Conservation (phyloP, 1,140 invertebrate species). For the Bursaphelenchus mucronatus region DNA sequence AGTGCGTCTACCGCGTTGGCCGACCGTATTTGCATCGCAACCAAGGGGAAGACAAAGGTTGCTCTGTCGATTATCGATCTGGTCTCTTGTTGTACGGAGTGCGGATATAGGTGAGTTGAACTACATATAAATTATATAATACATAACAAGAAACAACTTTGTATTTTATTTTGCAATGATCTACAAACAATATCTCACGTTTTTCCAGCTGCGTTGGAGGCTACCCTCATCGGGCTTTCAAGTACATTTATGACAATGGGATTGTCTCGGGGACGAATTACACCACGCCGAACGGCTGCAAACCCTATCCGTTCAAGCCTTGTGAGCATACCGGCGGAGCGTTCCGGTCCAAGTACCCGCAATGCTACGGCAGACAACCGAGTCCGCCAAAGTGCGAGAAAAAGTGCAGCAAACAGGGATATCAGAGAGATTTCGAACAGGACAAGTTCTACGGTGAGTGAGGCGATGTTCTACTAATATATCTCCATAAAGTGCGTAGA, state of each 20-base stretch:
- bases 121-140: too few species aligned
- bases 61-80: neutral
- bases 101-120: neutral
- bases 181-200: neutral
- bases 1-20: neutral
- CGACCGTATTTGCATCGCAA: slow-evolving; percentile 12
- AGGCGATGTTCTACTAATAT: too few species aligned
- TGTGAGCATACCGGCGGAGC: slow-evolving; percentile 11
- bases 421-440: neutral
- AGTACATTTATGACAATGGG: slow-evolving; percentile 9
- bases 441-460: slow-evolving; percentile 15
- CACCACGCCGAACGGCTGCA: neutral
- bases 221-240: slow-evolving; percentile 5
- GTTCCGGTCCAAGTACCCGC: neutral
- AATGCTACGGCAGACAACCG: neutral
- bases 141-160: too few species aligned
- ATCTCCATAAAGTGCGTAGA: too few species aligned
- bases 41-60: slow-evolving; percentile 1
- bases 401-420: slow-evolving; percentile 7
- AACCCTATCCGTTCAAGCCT: neutral
- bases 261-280: slow-evolving; percentile 10
- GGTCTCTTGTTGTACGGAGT: slow-evolving; percentile 8
- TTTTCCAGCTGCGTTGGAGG: slow-evolving; percentile 15
- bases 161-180: too few species aligned
- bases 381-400: neutral